Evolutionary conservation across 2,888 invertebrate species (phyloP).

Genomic region (Diadromus collaris): DNA sequence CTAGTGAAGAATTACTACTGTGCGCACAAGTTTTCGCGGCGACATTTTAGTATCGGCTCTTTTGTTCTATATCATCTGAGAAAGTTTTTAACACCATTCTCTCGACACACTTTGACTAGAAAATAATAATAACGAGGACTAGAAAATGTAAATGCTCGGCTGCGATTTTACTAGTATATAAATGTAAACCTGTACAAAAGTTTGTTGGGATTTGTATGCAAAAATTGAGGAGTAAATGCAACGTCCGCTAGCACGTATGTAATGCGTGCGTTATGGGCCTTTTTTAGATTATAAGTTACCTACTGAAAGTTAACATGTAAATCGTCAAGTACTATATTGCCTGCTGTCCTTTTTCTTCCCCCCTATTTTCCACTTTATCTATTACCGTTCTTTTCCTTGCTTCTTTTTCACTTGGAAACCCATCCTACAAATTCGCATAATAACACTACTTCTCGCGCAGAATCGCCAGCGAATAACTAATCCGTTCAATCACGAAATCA

Average conservation of each 20-base stretch:
- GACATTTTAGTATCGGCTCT: not conserved
- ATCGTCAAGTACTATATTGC: conserved; percentile 43
- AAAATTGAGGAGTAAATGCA: conserved; percentile 36
- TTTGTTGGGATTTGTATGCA: conserved; percentile 21
- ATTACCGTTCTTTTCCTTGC: conserved; percentile 8
- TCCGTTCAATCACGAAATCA: conserved; percentile 15
- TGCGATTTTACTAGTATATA: conserved; percentile 33
- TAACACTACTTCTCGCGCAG: conserved; percentile 10
- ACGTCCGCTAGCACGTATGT: conserved; percentile 23
- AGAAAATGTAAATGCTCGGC: conserved; percentile 62
- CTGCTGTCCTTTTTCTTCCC: conserved; percentile 9
- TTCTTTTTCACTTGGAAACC: conserved; percentile 22
- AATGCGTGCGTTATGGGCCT: conserved; percentile 15
- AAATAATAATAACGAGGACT: conserved; percentile 63
- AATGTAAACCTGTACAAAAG: conserved; percentile 58
- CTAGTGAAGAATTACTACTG: conserved; percentile 7
- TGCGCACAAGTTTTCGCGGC: conserved; percentile 24
- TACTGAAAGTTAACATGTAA: conserved; percentile 26
- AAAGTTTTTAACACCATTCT: conserved; percentile 26
- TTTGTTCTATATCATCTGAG: conserved; percentile 26
- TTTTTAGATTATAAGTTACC: conserved; percentile 32
- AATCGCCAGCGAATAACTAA: conserved; percentile 51
- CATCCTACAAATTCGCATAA: conserved; percentile 19
- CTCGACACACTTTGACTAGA: conserved; percentile 57
- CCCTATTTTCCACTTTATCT: conserved; percentile 23